Percentiles rank a stretch among this genome's conserved stretches.
phyloP scores from a whole-genome alignment of 2,797 vertebrate species.

The Melanotaenia trifasciata region DNA sequence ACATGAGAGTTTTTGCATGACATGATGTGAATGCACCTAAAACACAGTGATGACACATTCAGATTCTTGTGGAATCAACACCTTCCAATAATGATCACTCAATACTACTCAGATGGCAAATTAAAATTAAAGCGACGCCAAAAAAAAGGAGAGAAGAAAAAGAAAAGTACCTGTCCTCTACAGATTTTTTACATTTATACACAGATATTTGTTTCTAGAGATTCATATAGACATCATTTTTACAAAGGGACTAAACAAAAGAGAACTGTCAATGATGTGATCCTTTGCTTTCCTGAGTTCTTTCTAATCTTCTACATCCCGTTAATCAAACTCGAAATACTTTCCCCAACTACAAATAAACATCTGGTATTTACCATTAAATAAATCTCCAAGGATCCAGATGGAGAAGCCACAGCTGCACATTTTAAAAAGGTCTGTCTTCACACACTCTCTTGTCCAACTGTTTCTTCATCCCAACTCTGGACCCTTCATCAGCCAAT shows the following conservation, averaged over 20 bases:
- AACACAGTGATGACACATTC: too few species aligned
- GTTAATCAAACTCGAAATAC: constrained; percentile 10
- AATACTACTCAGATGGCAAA: too few species aligned
- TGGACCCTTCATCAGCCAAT: constrained; percentile 53
- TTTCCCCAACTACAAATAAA: constrained; percentile 27
- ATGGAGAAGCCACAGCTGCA: constrained; percentile 78
- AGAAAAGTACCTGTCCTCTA: neutral
- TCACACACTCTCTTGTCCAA: constrained; percentile 31
- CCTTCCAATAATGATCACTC: too few species aligned
- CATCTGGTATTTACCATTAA: constrained; percentile 74
- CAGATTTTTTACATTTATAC: neutral
- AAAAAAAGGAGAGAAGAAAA: too few species aligned
- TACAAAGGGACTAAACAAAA: neutral
- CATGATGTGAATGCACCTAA: too few species aligned
- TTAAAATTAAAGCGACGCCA: too few species aligned
- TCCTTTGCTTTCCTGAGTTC: neutral
- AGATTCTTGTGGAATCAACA: too few species aligned
- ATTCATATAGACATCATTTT: neutral
- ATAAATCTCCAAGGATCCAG: constrained; percentile 78
- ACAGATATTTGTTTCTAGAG: neutral
- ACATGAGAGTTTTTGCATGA: too few species aligned
- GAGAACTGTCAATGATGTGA: neutral
- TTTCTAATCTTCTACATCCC: neutral
- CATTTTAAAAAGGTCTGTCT: constrained; percentile 58
- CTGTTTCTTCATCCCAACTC: constrained; percentile 40